Conservation (phyloP, 1,140 invertebrate genomes). For the Cotesia glomerata region DNA sequence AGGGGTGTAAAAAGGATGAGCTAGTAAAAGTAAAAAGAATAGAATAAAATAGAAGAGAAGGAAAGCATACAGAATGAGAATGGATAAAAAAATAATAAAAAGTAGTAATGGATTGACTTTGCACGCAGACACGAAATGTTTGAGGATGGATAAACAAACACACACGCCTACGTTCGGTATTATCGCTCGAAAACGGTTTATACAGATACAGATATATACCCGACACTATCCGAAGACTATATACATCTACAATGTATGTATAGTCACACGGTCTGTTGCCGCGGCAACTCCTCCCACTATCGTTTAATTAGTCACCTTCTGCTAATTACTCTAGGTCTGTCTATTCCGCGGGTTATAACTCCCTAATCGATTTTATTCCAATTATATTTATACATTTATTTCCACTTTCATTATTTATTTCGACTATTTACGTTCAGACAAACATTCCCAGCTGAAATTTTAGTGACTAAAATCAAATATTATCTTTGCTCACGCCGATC, state of each 20-base stretch:
- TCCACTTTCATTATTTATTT: too few relatives aligned
- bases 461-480: too few relatives aligned
- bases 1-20: neutral
- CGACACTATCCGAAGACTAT: too few relatives aligned
- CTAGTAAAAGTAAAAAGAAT: neutral
- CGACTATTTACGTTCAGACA: too few relatives aligned
- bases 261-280: slow-evolving; percentile 17
- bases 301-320: slow-evolving; percentile 29
- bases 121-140: slow-evolving; percentile 19
- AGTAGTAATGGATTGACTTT: slow-evolving; percentile 24
- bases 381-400: too few relatives aligned
- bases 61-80: slow-evolving; percentile 1
- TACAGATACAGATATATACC: too few relatives aligned
- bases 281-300: slow-evolving; percentile 19
- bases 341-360: slow-evolving; percentile 16
- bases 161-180: slow-evolving; percentile 11
- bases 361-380: slow-evolving; percentile 4
- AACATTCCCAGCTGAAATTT: too few relatives aligned
- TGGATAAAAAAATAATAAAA: neutral
- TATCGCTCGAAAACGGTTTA: slow-evolving; percentile 18
- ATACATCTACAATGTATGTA: neutral
- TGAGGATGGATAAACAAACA: slow-evolving; percentile 22
- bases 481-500: too few relatives aligned
- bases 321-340: slow-evolving; percentile 23
- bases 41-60: slow-evolving; percentile 15